Evolutionary conservation across 2,888 invertebrate species (phyloP).

Genomic region (Microctonus brassicae): DNA sequence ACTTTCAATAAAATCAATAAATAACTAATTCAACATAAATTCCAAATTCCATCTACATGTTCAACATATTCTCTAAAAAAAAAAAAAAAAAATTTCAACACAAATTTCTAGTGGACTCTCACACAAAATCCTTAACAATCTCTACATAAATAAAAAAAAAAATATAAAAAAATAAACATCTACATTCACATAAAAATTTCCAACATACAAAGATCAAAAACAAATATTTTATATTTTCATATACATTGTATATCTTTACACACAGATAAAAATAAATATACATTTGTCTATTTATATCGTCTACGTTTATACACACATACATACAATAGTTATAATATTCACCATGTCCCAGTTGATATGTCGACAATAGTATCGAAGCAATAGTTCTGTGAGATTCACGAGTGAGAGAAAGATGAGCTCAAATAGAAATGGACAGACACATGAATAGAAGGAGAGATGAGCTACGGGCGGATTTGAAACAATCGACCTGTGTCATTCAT

Average conservation of each 20-base stretch:
- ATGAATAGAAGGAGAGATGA: slow-evolving; percentile 1
- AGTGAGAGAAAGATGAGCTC: background rate
- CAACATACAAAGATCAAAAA: background rate
- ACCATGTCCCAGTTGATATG: background rate
- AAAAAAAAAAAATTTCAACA: no score
- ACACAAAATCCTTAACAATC: no score
- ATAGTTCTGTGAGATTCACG: background rate
- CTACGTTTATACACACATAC: background rate
- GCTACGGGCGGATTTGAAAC: slow-evolving; percentile 28
- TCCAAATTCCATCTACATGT: no score
- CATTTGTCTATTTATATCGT: background rate
- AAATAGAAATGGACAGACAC: background rate
- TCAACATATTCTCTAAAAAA: no score
- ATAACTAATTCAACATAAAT: no score
- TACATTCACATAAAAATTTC: background rate
- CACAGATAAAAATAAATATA: background rate
- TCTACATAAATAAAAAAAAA: no score
- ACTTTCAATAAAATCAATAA: no score
- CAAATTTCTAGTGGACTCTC: no score
- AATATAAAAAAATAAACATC: no score
- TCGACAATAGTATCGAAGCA: background rate
- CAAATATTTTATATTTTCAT: background rate
- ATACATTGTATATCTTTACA: background rate
- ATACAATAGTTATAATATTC: background rate
- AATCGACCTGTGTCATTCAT: slow-evolving; percentile 31